Conservation (phyloP, 2,797 vertebrate genomes). For the Tolypeutes matacus region DNA sequence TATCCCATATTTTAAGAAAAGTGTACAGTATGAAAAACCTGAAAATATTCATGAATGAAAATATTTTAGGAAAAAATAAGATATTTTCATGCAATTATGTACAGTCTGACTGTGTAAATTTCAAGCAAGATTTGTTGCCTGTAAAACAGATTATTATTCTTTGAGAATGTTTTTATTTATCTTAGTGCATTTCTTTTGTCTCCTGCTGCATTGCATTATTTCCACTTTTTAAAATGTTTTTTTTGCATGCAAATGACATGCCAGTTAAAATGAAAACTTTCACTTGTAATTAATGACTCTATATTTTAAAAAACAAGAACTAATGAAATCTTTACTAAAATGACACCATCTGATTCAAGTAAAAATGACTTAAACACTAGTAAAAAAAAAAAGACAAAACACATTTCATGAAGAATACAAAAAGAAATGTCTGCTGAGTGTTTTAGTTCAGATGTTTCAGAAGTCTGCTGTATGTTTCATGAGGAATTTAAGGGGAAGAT, state of each 20-base stretch:
- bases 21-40: slow-evolving; percentile 95
- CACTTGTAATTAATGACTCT: slow-evolving; percentile 87
- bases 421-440: slow-evolving; percentile 91
- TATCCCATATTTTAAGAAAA: slow-evolving; percentile 97
- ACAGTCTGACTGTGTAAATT: slow-evolving; percentile 90
- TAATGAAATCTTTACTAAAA: slow-evolving; percentile 93
- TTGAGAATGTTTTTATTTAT: slow-evolving; percentile 89
- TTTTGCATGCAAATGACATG: slow-evolving; percentile 94
- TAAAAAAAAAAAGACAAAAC: slow-evolving; percentile 88
- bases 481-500: slow-evolving; percentile 96
- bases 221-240: no score
- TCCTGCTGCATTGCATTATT: slow-evolving; percentile 89
- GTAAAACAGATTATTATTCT: slow-evolving; percentile 92
- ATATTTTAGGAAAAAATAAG: slow-evolving; percentile 89
- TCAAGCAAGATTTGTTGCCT: slow-evolving; percentile 86
- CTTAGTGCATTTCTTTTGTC: slow-evolving; percentile 91
- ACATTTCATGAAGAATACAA: slow-evolving; percentile 89
- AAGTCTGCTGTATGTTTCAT: slow-evolving; percentile 99
- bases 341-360: slow-evolving; percentile 91
- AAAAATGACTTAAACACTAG: slow-evolving; percentile 89
- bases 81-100: slow-evolving; percentile 89
- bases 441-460: slow-evolving; percentile 86
- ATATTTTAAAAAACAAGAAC: slow-evolving; percentile 91
- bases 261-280: slow-evolving; percentile 92
- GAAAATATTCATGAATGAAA: slow-evolving; percentile 92